Evolutionary conservation across 1,140 invertebrate species (phyloP), one percentile per base, ranked within the genome.

Genomic region (Andrena cerasifolii): DNA sequence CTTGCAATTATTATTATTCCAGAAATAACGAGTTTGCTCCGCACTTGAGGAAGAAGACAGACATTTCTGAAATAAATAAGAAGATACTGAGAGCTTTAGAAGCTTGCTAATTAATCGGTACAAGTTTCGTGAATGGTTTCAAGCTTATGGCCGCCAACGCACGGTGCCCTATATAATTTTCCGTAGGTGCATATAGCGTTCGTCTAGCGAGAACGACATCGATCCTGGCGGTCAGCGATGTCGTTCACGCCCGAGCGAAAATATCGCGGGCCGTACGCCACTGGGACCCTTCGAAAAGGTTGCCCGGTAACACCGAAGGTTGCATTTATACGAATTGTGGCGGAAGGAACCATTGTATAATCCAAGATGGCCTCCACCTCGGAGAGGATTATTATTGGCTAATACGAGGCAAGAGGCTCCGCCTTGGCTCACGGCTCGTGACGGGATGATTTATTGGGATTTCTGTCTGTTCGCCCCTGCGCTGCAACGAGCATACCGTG

Each of bases 351-450:
- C 91, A 93, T 93, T 93, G 92, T 93, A 93, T 92, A 90, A 91
- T 92, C 91, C 92, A 94, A 94, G 93, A 94, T 94, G 93, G 93
- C 93, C 92, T 90, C 93, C 90, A 91, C 90, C 89, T 91, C 89
- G 88, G 88, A 92, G 91, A 92, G 92, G 92, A 93, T 93, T 94
- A 93, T 94, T 94, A 94, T 94, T 94, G 93, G 93, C 93, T 93
- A 93, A 93, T 93, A 93, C 93, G 90, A 93, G 91, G 92, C 90
- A 90, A 93, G 92, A 92, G 89, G 93, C 93, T 92, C 93, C 93
- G 93, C 93, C 93, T 94, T 93, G 89, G 91, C 91, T 93, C 92
- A 92, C 92, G 92, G 90, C 90, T 93, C 89, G 90, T 92, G 91
- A 92, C 91, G 90, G 92, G 86, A 93, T 93, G 92, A 93, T 93